Evolutionary conservation across 2,888 invertebrate genomes (phyloP).

Genomic region (Orthosia gracilis): DNA sequence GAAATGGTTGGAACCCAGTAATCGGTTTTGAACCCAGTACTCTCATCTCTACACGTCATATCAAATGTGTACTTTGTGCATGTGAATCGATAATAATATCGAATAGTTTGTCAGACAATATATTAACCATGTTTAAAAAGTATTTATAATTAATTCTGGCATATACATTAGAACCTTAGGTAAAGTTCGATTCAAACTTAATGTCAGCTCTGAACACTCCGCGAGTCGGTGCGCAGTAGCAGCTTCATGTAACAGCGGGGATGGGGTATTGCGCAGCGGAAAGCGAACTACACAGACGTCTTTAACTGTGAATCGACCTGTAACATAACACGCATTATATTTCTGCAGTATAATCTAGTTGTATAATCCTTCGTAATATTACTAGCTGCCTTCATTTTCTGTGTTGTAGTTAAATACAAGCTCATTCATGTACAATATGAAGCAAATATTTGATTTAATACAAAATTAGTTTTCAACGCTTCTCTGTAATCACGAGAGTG

Average conservation of each 20-base stretch:
- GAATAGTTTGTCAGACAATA: conserved; percentile 20
- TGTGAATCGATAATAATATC: conserved; percentile 38
- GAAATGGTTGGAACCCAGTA: not conserved
- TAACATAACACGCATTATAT: not conserved
- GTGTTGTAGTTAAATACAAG: conserved; percentile 24
- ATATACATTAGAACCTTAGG: not conserved
- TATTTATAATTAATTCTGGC: conserved; percentile 24
- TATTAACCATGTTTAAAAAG: conserved; percentile 31
- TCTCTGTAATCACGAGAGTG: conserved; percentile 47
- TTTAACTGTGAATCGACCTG: not conserved
- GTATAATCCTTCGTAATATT: not conserved
- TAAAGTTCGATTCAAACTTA: not conserved
- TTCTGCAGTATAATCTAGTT: not conserved
- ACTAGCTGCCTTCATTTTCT: not conserved
- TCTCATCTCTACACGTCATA: conserved; percentile 12
- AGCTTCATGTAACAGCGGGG: not conserved
- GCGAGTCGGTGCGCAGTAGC: not conserved
- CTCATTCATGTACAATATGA: conserved; percentile 20
- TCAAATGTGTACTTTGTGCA: conserved; percentile 22
- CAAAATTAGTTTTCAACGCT: conserved; percentile 23
- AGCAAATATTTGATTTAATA: conserved; percentile 46
- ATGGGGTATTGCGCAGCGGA: too few relatives aligned
- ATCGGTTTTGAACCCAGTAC: not conserved
- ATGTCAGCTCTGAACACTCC: not conserved
- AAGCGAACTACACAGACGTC: too few relatives aligned